Conservation (phyloP, 2,797 vertebrate genomes). For the Masticophis lateralis region DNA sequence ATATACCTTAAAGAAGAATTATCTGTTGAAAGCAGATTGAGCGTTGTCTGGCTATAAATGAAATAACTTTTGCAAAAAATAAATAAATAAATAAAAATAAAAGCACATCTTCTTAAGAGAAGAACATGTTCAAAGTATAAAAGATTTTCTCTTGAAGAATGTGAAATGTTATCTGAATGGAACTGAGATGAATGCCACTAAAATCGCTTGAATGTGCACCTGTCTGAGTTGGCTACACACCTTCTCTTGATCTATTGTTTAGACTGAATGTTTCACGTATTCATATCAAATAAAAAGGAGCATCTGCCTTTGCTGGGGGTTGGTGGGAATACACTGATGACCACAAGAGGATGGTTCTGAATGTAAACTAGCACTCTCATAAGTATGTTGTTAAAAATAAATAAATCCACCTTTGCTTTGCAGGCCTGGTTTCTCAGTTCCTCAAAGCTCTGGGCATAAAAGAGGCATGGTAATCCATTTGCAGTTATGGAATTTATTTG, state of each 20-base stretch:
- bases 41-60: not conserved
- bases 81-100: not conserved
- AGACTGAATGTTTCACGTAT: constrained; percentile 11
- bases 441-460: not conserved
- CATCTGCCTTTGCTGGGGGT: not conserved
- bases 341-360: not conserved
- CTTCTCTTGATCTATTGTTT: not conserved
- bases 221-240: constrained; percentile 23
- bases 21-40: not conserved
- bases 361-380: not conserved
- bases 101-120: not conserved
- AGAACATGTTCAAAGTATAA: constrained; percentile 33
- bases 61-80: not conserved
- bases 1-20: constrained; percentile 11
- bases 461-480: not conserved
- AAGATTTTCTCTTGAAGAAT: constrained; percentile 29
- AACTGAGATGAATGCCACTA: not conserved
- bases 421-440: not conserved
- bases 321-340: not conserved
- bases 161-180: constrained; percentile 23
- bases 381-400: not conserved
- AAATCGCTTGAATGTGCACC: constrained; percentile 29
- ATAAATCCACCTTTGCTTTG: not conserved
- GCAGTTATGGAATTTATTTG: not conserved
- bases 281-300: not conserved